Evolutionary conservation across 2,797 vertebrate species (phyloP).

Genomic region (Tangara arthus): DNA sequence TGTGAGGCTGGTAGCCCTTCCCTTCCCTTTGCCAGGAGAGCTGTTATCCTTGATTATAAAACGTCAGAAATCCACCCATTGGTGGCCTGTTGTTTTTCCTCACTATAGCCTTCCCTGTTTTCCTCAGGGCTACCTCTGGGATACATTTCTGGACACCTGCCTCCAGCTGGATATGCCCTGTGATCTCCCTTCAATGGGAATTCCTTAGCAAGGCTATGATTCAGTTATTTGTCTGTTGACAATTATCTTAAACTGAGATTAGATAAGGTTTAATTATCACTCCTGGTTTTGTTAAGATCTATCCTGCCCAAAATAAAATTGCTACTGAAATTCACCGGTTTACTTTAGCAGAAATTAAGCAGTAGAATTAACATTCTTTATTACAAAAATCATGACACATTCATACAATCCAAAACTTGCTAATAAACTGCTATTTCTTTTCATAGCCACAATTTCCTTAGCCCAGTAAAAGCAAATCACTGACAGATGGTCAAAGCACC

Average conservation of each 20-base stretch:
- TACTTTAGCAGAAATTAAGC: conserved; percentile 28
- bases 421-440: conserved; percentile 10
- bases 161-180: not conserved
- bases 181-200: not conserved
- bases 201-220: not conserved
- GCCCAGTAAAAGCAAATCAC: not conserved
- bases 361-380: conserved; percentile 45
- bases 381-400: conserved; percentile 45
- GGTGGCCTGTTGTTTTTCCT: not conserved
- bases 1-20: not conserved
- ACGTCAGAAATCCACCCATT: not conserved
- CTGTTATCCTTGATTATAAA: not conserved
- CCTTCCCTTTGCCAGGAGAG: not conserved
- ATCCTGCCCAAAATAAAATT: not conserved
- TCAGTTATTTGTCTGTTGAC: not conserved
- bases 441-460: not conserved
- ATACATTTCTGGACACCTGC: not conserved
- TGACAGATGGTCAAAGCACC: not conserved
- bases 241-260: not conserved
- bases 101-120: not conserved
- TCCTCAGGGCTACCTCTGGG: not conserved
- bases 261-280: not conserved
- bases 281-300: not conserved
- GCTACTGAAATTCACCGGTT: not conserved
- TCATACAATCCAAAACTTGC: conserved; percentile 16